Percentiles rank a stretch among this genome's conserved stretches.
Evolutionary conservation across 2,797 vertebrate species (phyloP).

Genomic region (Champsocephalus esox): DNA sequence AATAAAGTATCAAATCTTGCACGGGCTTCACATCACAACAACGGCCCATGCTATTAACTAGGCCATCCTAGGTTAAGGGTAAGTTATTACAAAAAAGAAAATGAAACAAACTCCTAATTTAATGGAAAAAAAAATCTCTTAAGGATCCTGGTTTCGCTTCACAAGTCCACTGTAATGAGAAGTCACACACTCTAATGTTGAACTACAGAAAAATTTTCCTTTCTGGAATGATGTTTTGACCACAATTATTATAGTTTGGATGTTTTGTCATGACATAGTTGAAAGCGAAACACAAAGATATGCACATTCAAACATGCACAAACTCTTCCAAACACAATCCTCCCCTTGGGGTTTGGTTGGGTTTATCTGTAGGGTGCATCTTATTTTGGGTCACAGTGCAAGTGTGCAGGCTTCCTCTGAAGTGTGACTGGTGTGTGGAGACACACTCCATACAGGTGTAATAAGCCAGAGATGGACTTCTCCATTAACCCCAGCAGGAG

Average conservation of each 20-base stretch:
- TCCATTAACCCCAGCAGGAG: slow-evolving; percentile 37
- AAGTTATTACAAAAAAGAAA: slow-evolving; percentile 4
- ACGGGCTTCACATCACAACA: background rate
- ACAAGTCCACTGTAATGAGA: slow-evolving; percentile 7
- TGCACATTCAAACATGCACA: slow-evolving; percentile 10
- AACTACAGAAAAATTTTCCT: slow-evolving; percentile 11
- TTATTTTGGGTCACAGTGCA: slow-evolving; percentile 28
- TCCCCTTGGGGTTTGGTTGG: background rate
- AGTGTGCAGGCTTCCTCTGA: slow-evolving; percentile 19
- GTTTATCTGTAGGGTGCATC: slow-evolving; percentile 44
- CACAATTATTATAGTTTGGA: background rate
- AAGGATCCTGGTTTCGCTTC: slow-evolving; percentile 28
- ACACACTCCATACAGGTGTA: slow-evolving; percentile 57
- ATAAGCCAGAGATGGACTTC: slow-evolving; percentile 61
- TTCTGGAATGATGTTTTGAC: background rate
- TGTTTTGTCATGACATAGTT: slow-evolving; percentile 3
- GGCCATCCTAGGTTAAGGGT: background rate
- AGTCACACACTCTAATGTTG: background rate
- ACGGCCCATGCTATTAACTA: background rate
- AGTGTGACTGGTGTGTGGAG: slow-evolving; percentile 60
- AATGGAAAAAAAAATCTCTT: background rate
- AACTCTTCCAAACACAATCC: background rate
- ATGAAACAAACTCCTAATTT: too few species aligned
- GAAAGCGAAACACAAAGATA: background rate
- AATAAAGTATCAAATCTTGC: background rate